Conservation (phyloP, 2,113 vertebrate species). For the Cyanistes caeruleus region DNA sequence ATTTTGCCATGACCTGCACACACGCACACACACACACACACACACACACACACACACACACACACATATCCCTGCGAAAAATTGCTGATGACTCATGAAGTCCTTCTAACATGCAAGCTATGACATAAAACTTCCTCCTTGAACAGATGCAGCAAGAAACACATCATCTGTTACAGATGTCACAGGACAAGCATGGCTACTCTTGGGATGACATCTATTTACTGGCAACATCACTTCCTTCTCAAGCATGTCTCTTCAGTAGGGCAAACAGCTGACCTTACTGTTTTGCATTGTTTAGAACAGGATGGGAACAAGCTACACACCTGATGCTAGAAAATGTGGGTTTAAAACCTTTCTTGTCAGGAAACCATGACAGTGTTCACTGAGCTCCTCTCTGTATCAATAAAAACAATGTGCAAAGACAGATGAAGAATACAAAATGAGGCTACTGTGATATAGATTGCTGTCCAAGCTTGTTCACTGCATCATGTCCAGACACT, state of each 20-base stretch:
- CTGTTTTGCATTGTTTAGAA: neutral
- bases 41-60: too few relatives aligned
- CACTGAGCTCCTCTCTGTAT: neutral
- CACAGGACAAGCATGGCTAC: neutral
- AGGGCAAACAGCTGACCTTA: neutral
- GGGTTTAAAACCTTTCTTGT: neutral
- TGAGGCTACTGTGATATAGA: neutral
- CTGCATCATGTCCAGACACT: neutral
- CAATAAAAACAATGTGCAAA: neutral
- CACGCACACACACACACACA: fast-evolving
- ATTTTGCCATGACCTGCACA: neutral
- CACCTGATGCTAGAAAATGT: neutral
- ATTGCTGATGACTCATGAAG: neutral
- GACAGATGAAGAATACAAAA: neutral
- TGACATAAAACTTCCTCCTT: neutral
- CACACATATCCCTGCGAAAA: neutral
- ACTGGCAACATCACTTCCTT: neutral
- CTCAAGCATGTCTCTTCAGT: neutral
- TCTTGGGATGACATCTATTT: neutral
- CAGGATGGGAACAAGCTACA: neutral
- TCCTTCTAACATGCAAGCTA: neutral
- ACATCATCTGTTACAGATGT: neutral
- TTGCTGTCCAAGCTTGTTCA: neutral
- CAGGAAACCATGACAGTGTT: neutral
- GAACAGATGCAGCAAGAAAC: neutral